Evolutionary conservation across 2,888 invertebrate genomes (phyloP).

Genomic region (Drosophila falleni): DNA sequence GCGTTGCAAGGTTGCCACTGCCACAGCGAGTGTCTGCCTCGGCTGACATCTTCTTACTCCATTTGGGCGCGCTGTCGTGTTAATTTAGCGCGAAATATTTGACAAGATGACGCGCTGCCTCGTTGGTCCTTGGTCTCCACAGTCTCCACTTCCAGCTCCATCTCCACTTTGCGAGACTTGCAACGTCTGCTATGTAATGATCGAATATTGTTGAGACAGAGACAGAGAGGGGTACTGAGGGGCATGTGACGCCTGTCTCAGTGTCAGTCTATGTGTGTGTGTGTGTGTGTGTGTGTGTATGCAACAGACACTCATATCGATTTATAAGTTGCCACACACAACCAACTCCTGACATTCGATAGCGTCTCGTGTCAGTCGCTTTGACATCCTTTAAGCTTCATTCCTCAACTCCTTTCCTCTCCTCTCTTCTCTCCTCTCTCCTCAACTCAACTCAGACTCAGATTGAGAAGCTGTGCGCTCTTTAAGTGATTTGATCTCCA

Average conservation of each 20-base stretch:
- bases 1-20: conserved; percentile 23
- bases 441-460: neutral
- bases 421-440: conserved; percentile 14
- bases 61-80: conserved; percentile 80
- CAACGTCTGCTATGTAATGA: conserved; percentile 68
- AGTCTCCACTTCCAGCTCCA: neutral
- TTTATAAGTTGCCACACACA: conserved; percentile 71
- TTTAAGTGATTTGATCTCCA: conserved; percentile 74
- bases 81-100: conserved; percentile 80
- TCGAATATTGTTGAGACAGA: conserved; percentile 58
- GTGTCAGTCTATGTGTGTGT: conserved; percentile 24
- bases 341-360: conserved; percentile 57
- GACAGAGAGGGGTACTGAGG: neutral
- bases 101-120: conserved; percentile 77
- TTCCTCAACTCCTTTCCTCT: neutral
- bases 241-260: conserved; percentile 20
- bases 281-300: conserved; percentile 27
- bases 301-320: conserved; percentile 76
- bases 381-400: conserved; percentile 34
- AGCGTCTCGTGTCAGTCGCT: conserved; percentile 39
- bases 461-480: conserved; percentile 51
- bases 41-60: conserved; percentile 77
- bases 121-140: conserved; percentile 25
- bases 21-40: conserved; percentile 46
- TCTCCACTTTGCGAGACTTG: conserved; percentile 51